Conservation (phyloP, 2,888 invertebrate genomes). For the Sthenelais limicola region DNA sequence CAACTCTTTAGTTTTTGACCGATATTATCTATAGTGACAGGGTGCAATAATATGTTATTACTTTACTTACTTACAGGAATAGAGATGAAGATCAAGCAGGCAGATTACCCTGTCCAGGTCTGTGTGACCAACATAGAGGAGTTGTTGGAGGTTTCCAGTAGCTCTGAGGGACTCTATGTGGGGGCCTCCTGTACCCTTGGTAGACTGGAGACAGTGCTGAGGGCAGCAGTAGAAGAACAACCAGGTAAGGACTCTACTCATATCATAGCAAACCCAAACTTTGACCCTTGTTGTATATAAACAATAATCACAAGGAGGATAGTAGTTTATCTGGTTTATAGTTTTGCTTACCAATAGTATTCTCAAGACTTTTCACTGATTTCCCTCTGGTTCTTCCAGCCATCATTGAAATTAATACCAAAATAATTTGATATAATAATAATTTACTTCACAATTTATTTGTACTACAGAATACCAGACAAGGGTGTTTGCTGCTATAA, state of each 20-base stretch:
- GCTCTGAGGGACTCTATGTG: conserved; percentile 78
- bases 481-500: conserved; percentile 75
- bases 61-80: conserved; percentile 75
- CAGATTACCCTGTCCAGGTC: conserved; percentile 84
- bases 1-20: no score
- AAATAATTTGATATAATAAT: no score
- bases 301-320: no score
- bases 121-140: conserved; percentile 81
- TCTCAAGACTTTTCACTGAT: no score
- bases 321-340: no score
- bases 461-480: no score
- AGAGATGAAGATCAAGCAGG: conserved; percentile 91
- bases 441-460: no score
- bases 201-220: conserved; percentile 81
- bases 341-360: no score
- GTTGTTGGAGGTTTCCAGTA: conserved; percentile 77
- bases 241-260: conserved; percentile 19
- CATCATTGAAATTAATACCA: no score
- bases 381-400: no score
- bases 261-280: no score
- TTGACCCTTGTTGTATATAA: no score
- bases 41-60: not conserved
- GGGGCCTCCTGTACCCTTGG: conserved; percentile 87
- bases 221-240: conserved; percentile 49
- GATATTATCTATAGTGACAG: not conserved